A percentile compares a stretch with the other conserved stretches of the same genome.
Conservation (phyloP, 2,113 vertebrate species). For the Struthio camelus region DNA sequence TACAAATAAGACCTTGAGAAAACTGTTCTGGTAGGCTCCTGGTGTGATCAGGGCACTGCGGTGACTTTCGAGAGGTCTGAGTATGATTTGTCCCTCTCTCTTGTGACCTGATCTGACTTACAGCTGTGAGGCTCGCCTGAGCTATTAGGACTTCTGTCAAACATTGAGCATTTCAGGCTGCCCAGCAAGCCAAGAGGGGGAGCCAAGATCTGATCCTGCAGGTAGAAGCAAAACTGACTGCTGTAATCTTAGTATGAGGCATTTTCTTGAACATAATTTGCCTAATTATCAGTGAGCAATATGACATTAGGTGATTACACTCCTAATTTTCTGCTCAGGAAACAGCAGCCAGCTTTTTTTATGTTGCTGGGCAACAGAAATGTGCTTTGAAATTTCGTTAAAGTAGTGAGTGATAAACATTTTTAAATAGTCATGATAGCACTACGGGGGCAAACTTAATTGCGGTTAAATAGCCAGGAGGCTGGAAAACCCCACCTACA, state of each 20-base stretch:
- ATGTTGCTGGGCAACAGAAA: conserved; percentile 51
- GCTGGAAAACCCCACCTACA: conserved; percentile 11
- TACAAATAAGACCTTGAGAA: not conserved
- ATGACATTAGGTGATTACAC: conserved; percentile 30
- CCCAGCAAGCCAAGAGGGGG: not conserved
- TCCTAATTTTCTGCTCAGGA: conserved; percentile 43
- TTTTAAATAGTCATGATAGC: conserved; percentile 15
- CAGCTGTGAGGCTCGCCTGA: not conserved
- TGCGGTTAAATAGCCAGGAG: not conserved
- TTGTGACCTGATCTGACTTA: not conserved
- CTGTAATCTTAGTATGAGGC: not conserved
- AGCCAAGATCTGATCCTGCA: not conserved
- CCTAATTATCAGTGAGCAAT: conserved; percentile 32
- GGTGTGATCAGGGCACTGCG: accelerated
- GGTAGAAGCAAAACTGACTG: not conserved
- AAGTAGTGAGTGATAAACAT: not conserved
- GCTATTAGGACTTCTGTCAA: not conserved
- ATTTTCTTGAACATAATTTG: conserved; percentile 34
- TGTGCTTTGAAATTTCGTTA: conserved; percentile 37
- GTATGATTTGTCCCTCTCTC: not conserved
- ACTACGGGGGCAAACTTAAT: conserved; percentile 21
- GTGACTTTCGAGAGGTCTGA: not conserved
- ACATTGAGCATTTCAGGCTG: not conserved
- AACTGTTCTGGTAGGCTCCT: not conserved
- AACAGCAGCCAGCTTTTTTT: conserved; percentile 5